These are phyloP conservation scores for Drosophila bocki DNA, from an alignment of 1,140 invertebrate species.

Conservation along the genomic window DNA sequence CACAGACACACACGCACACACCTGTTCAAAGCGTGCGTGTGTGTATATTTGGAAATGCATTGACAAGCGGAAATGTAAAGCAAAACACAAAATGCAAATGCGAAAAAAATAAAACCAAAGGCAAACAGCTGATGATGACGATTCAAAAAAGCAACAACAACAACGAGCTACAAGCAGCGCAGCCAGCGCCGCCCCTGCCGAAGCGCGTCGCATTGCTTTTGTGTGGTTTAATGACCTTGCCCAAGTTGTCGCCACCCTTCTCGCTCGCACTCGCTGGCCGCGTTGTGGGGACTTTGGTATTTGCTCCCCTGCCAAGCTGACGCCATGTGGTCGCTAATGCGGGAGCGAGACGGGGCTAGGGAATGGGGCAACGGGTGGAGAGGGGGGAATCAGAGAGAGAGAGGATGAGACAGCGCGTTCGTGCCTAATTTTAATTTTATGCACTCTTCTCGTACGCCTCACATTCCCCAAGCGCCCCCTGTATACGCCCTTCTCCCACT, in stretches of 20 bases:
- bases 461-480: background rate
- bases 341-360: slow-evolving; percentile 2
- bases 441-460: slow-evolving; percentile 63
- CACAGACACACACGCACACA: slow-evolving; percentile 1
- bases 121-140: slow-evolving; percentile 19
- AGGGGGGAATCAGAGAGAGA: background rate
- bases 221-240: slow-evolving; percentile 82
- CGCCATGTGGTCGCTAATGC: slow-evolving; percentile 64
- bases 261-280: slow-evolving; percentile 34
- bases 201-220: slow-evolving; percentile 36
- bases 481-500: slow-evolving; percentile 1
- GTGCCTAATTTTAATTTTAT: slow-evolving; percentile 81
- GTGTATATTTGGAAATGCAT: slow-evolving; percentile 59
- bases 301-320: slow-evolving; percentile 72
- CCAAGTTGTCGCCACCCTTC: slow-evolving; percentile 62
- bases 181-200: slow-evolving; percentile 15
- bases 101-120: slow-evolving; percentile 33
- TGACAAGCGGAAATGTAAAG: slow-evolving; percentile 71
- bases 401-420: slow-evolving; percentile 34
- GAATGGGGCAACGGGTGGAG: slow-evolving; percentile 1
- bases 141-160: slow-evolving; percentile 29
- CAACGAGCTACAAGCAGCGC: slow-evolving; percentile 43
- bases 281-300: slow-evolving; percentile 21
- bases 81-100: slow-evolving; percentile 67
- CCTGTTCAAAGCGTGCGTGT: slow-evolving; percentile 6